Base-by-base conservation (phyloP, 2,888 invertebrate genomes). In the Parnassius smintheus region DNA sequence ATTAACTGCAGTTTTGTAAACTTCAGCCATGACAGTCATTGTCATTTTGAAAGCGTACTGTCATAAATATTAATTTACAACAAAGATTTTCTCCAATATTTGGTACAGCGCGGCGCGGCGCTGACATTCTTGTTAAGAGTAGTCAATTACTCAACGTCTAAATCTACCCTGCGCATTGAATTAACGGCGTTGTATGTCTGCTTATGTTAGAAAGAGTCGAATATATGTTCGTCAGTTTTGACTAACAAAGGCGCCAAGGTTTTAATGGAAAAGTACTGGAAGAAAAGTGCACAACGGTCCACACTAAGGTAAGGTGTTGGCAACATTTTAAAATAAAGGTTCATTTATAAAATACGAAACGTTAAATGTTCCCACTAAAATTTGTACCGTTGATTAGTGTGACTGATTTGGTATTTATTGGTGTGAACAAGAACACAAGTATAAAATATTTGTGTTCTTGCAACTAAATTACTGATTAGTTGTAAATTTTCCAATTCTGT, bases 231-330 rank as follows among this genome's bases (percentile, higher is more conserved):
- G 68, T 71, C 67, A 67, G 70, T 68, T 74, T 69, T 70, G 66
- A 76, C 73, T 70, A 68, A 72, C 69, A 67, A 70, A 68, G 75
- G 71, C 73, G 71, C 67, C 75, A 76, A 78, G 77, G 75, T 72
- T 78, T 71, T 70, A 71, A 80, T 82, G 86, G 88, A 88, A 88
- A 86, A 85, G 77, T 86, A 88, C 88, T 81, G 80, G 75, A 78
- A 79, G 79, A 85, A 86, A 82, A 81, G 77, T 79, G 71, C 68
- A 73, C 76, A 76, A 72, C 72, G 71, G 72, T 69, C 68, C 63
- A 67, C 63, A 65, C 67, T 66, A 65, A 62, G 45, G 66, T 22
- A 79, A 83, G 82, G 22, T 46, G 70, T 72, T 48, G 62, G 54
- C 65, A 84, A 87, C 85, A 76, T 78, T 84, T 83, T 76, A 35